These are phyloP conservation scores for Eupithecia dodoneata DNA, from an alignment of 2,888 invertebrate genomes.

Conservation along the genomic window DNA sequence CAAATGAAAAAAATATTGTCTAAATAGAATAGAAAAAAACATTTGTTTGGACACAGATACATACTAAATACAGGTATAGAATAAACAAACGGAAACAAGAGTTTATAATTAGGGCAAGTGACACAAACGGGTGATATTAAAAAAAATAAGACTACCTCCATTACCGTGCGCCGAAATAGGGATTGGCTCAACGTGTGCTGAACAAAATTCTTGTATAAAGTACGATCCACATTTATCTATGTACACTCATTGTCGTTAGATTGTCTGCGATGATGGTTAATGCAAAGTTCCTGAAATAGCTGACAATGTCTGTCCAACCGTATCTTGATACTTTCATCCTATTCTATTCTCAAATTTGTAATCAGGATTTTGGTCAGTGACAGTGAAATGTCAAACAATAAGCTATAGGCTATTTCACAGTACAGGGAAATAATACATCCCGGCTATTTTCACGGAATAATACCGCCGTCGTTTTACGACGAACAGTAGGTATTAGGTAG, in stretches of 20 bases:
- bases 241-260: too few species aligned
- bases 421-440: background rate
- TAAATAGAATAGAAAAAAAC: too few species aligned
- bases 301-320: background rate
- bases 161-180: too few species aligned
- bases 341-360: background rate
- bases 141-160: too few species aligned
- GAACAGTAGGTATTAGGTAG: slow-evolving; percentile 5
- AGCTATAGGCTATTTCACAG: slow-evolving; percentile 1
- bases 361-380: background rate
- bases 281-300: background rate
- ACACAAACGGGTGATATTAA: too few species aligned
- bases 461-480: background rate
- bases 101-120: too few species aligned
- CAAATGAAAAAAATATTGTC: too few species aligned
- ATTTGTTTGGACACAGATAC: too few species aligned
- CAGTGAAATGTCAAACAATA: background rate
- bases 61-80: too few species aligned
- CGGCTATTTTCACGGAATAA: background rate
- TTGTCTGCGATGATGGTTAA: too few species aligned
- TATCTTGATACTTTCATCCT: background rate
- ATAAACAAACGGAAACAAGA: too few species aligned
- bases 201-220: background rate
- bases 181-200: too few species aligned
- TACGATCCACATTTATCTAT: background rate